Evolutionary conservation across 2,888 invertebrate species (phyloP), one percentile per base, ranked within the genome.

Genomic region (Adelognathus sp.): DNA sequence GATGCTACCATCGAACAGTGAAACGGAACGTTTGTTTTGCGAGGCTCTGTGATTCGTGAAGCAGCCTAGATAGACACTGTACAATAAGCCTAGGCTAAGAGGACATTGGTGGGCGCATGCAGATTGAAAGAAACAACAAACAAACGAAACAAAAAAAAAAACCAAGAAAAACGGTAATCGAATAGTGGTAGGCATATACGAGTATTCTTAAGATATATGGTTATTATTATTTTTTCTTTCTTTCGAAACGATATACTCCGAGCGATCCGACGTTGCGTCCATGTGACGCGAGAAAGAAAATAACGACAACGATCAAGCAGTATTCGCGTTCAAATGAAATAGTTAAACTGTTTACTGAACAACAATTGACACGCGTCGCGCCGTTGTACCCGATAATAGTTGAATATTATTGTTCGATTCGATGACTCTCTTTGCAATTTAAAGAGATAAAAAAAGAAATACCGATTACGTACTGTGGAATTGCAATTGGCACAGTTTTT

Each of bases 51-150:
- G 50, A 79, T 52, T 67, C 81, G 79, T 50, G 73, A 81, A 78
- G 82, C 84, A 83, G 84, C 82, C 81, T 81, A 77, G 76, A 82
- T 79, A 77, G 80, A 83, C 27, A 82, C 78, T 86, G 83, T 88
- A 86, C 77, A 70, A 85, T 85, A 84, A 82, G 82, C 41, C 76
- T 82, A 82, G 80, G 73, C 70, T 81, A 80, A 56, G 72, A 72
- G 76, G 66, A 76, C 70, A 76, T 79, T 81, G 83, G 83, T 82
- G 84, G 83, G 82, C 76, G 84, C 84, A 83, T 83, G 82, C 74
- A 69, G 74, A n/a, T n/a, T n/a, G n/a, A n/a, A n/a, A n/a, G n/a
- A n/a, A n/a, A n/a, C n/a, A 33, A 67, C 78, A 67, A 61, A 18
- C 41, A 64, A 61, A 60, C 52, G 41, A 63, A 80, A 31, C 41